Base-by-base conservation (phyloP, 2,888 invertebrate genomes). In the Linnaemya vulpina region DNA sequence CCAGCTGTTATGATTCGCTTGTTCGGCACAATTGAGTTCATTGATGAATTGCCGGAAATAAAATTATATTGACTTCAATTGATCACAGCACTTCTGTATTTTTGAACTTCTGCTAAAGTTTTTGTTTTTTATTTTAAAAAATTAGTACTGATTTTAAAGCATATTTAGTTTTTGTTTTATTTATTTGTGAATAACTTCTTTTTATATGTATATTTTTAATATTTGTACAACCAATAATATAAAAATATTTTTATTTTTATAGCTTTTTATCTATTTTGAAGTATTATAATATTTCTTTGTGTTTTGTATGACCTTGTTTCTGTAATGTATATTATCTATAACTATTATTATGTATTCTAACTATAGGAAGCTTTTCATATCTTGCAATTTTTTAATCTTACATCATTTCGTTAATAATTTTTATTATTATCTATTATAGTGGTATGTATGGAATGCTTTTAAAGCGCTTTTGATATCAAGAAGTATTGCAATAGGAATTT, bases 351-450 rank as follows among this genome's bases (percentile, higher is more conserved):
- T 68, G 40, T 58, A 73, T 63, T 60, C 65, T 73, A 58, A 71
- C 49, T 82, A 58, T 85, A 82, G 78, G 74, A 85, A 85, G 82
- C 82, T 58, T 70, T 83, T 80, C 25, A 53, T 76, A 22, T 55
- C 17, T 68, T 67, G 70, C 51, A 58, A 17, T 43, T 74, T 40
- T 68, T 75, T 11, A 30, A 60, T 55, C 7, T 17, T 55, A 58
- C 7, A 58, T 43, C 13, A 46, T 17, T 75, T 71, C 35, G 1
- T 13, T 43, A 38, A n/a, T 73, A 49, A 15, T 60, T 20, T 11
- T 38, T 40, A 17, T 25, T 43, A 30, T 63, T 35, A 51, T 83
- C 5, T 17, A 70, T 49, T 70, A 68, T 63, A 75, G 40, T 70
- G 55, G 17, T 11, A 43, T 46, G 35, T 76, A 49, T 38, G 73